Conservation (phyloP, 2,797 vertebrate species). For the Parauchenoglanis ngamensis region DNA sequence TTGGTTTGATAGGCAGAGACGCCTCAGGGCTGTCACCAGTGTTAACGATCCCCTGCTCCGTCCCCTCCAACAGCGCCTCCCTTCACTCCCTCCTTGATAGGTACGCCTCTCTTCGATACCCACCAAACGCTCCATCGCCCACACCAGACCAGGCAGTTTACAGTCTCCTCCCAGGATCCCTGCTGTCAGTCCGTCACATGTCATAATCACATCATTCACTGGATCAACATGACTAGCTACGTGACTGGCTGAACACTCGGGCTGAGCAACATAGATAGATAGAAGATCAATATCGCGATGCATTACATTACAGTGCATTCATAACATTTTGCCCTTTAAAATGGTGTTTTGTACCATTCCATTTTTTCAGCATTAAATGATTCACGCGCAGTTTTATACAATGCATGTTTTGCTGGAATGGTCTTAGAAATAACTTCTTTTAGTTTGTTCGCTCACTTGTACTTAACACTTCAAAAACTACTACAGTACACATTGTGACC, state of each 20-base stretch:
- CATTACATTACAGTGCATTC: background rate
- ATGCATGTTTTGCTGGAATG: background rate
- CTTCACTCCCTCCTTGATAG: constrained; percentile 21
- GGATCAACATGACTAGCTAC: constrained; percentile 50
- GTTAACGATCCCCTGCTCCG: constrained; percentile 29
- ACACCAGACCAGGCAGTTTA: constrained; percentile 47
- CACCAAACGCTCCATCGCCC: constrained; percentile 52
- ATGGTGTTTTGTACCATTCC: too few relatives aligned
- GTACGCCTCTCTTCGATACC: constrained; percentile 54
- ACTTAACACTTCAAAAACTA: background rate
- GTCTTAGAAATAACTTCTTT: background rate
- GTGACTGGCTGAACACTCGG: background rate
- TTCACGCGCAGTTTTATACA: background rate
- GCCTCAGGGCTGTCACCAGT: constrained; percentile 49
- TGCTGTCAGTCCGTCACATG: constrained; percentile 51
- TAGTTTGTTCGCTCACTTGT: background rate
- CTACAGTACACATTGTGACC: background rate
- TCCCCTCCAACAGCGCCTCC: background rate
- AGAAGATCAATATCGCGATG: background rate
- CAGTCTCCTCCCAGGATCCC: constrained; percentile 26
- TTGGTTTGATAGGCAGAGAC: constrained; percentile 58
- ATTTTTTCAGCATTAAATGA: background rate
- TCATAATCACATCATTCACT: constrained; percentile 40
- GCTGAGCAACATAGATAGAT: background rate
- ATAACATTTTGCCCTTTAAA: too few relatives aligned